Base-by-base conservation (phyloP, 92 coral and sea anemone species). In the Paragorgia papillata region DNA sequence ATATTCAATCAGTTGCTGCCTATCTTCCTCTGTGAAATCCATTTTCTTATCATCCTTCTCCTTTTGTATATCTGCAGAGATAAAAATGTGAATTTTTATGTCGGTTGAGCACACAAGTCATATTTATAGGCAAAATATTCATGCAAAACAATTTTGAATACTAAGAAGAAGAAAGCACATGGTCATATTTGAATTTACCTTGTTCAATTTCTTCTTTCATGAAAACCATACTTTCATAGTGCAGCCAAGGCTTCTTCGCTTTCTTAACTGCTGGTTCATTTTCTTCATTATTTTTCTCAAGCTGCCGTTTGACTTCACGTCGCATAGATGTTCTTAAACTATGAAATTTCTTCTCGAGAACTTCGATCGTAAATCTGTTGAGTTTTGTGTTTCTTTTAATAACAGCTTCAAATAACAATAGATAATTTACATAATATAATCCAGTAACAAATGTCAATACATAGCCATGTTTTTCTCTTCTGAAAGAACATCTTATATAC, bases 11-110 rank as follows among this genome's bases (percentile, higher is more conserved):
- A 69, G 28, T 14, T 9, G 12, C 41, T 69, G 34, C 24, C 33
- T 46, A 26, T 69, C 75, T 20, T 69, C 75, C 27, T 69, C 75
- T 27, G 75, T 69, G 19, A 69, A 20, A 2, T 35, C 75, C 24
- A 22, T 69, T 50, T 46, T 2, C n/a, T n/a, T n/a, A n/a, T 2
- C 37, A n/a, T 31, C 60, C 13, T 69, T 46, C 10, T 50, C 60
- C 39, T 69, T 69, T 69, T 40, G 30, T 22, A 66, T 40, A 26
- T 66, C 56, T 66, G 46, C 30, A 14, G 4, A 22, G 66, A 24
- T 21, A 22, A 59, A 2, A 22, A 59, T 59, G 9, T 53, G 20
- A 4, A 53, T 53, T 5, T 37, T 37, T n/a, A n/a, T n/a, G n/a
- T n/a, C n/a, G n/a, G 43, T 37, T 37, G 43, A 5, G 43, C 43